Conservation (phyloP, 2,888 invertebrate genomes). For the Acleris holmiana region DNA sequence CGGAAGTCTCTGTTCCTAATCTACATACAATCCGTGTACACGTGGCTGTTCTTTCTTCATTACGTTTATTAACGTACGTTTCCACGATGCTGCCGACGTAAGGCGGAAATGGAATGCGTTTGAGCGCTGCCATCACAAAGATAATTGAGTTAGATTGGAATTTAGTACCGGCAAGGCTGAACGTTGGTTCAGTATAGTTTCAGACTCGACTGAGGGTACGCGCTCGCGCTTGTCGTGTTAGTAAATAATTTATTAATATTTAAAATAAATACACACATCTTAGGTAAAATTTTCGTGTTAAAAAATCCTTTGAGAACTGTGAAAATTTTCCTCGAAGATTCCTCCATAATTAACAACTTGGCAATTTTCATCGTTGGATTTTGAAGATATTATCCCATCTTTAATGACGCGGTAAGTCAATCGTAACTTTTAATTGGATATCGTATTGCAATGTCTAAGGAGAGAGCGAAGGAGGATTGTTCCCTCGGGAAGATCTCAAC, state of each 20-base stretch:
- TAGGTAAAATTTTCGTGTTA: not conserved
- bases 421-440: slow-evolving; percentile 30
- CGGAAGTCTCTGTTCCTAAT: not conserved
- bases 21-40: not conserved
- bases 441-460: slow-evolving; percentile 10
- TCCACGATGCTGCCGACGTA: slow-evolving; percentile 6
- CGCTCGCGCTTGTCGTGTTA: slow-evolving; percentile 46
- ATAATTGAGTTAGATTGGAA: slow-evolving; percentile 18
- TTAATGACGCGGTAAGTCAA: slow-evolving; percentile 26
- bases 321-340: not conserved
- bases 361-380: slow-evolving; percentile 8
- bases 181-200: slow-evolving; percentile 62
- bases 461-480: not conserved
- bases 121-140: not conserved
- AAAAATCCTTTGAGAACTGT: not conserved
- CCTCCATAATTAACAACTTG: not conserved
- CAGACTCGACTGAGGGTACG: slow-evolving; percentile 56
- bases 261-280: too few species aligned
- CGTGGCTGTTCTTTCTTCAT: slow-evolving; percentile 6
- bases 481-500: not conserved
- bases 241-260: slow-evolving; percentile 29
- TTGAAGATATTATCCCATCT: slow-evolving; percentile 1
- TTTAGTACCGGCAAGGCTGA: slow-evolving; percentile 16
- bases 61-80: not conserved
- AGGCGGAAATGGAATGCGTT: slow-evolving; percentile 53